Conservation (phyloP, 2,888 invertebrate genomes). For the Aphidius colemani region DNA sequence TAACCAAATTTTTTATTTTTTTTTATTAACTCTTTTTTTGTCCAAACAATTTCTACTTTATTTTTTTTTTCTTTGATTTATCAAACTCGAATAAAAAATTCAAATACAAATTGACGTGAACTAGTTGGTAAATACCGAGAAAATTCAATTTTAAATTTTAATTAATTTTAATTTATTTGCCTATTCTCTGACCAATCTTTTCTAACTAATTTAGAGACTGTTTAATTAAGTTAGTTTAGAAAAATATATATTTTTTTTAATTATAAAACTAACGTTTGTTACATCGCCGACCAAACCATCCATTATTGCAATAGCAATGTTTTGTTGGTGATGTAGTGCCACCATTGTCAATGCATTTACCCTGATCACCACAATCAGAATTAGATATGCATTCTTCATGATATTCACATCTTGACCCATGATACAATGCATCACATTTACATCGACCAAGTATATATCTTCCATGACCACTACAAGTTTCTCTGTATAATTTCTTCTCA, state of each 20-base stretch:
- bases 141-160: no score
- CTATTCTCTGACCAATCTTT: neutral
- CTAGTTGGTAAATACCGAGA: no score
- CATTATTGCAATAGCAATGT: slow-evolving; percentile 89
- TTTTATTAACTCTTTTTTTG: no score
- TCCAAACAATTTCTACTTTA: neutral
- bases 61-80: no score
- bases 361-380: slow-evolving; percentile 83
- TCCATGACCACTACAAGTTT: slow-evolving; percentile 85
- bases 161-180: no score
- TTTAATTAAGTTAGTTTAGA: neutral
- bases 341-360: slow-evolving; percentile 81
- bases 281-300: slow-evolving; percentile 86
- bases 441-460: slow-evolving; percentile 77
- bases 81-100: no score
- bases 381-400: slow-evolving; percentile 85
- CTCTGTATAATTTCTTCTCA: slow-evolving; percentile 74
- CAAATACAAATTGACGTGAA: no score
- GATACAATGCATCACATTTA: slow-evolving; percentile 80
- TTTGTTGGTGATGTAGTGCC: slow-evolving; percentile 80
- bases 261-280: slow-evolving; percentile 71
- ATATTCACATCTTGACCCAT: slow-evolving; percentile 85
- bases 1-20: no score
- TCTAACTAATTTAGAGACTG: neutral
- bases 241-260: slow-evolving; percentile 6